Evolutionary conservation across 1,140 invertebrate species (phyloP).

Genomic region (Antheraea pernyi): DNA sequence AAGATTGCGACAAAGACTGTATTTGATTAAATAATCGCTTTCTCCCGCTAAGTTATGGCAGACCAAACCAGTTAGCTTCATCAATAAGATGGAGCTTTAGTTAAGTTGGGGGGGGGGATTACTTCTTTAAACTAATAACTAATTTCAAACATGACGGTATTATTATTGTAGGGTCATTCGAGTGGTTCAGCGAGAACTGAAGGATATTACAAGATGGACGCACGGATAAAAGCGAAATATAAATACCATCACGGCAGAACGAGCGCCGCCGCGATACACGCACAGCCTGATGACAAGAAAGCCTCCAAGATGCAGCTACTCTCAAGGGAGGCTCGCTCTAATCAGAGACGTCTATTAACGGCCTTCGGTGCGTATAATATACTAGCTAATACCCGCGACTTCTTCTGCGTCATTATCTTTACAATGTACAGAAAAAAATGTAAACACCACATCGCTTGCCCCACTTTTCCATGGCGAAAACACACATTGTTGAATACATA

Average conservation of each 20-base stretch:
- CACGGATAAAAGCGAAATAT: constrained; percentile 92
- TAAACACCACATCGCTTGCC: no score
- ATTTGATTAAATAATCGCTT: no score
- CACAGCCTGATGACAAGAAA: constrained; percentile 87
- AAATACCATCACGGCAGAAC: constrained; percentile 91
- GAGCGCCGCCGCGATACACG: constrained; percentile 72
- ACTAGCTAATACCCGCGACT: not conserved
- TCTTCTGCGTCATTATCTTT: no score
- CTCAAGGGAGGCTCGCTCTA: constrained; percentile 95
- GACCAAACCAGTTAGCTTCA: no score
- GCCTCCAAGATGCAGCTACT: constrained; percentile 88
- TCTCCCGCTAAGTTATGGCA: no score
- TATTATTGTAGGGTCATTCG: constrained; percentile 81
- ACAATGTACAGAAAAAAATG: no score
- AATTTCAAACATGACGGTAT: not conserved
- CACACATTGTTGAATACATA: no score
- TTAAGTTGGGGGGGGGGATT: no score
- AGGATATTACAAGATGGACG: constrained; percentile 96
- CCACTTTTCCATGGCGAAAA: no score
- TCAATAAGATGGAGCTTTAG: no score
- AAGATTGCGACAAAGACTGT: no score
- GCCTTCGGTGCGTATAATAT: constrained; percentile 84
- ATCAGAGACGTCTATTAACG: constrained; percentile 94
- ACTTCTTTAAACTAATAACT: no score
- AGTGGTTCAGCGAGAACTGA: constrained; percentile 94